phyloP scores from a whole-genome alignment of 2,113 vertebrate genomes.

The Clarias magur region DNA sequence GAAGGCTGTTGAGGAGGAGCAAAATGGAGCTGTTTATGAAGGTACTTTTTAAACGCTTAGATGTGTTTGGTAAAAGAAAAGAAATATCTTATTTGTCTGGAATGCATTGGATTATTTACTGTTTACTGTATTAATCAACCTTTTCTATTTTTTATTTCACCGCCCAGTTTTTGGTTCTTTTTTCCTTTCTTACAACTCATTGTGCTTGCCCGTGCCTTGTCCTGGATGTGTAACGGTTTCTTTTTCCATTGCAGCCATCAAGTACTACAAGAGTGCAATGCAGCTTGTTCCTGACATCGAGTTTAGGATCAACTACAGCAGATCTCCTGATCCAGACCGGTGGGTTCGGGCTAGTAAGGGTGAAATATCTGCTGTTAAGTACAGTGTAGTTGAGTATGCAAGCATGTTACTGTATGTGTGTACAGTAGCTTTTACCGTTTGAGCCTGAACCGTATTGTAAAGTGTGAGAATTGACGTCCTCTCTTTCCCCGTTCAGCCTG shows the following conservation, averaged over 20 bases:
- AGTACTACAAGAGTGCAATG: slow-evolving; percentile 98
- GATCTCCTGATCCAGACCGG: slow-evolving; percentile 84
- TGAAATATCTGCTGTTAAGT: background rate
- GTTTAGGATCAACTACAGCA: slow-evolving; percentile 93
- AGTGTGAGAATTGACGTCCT: background rate
- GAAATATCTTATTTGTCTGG: background rate
- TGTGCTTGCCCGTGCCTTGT: background rate
- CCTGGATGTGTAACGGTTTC: slow-evolving; percentile 21
- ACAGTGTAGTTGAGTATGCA: no score
- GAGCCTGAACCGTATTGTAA: background rate
- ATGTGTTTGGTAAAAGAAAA: background rate
- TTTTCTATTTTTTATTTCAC: background rate
- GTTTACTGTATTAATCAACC: background rate
- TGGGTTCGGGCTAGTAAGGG: slow-evolving; percentile 82
- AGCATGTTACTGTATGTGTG: background rate
- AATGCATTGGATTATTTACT: background rate
- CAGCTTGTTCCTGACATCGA: slow-evolving; percentile 98
- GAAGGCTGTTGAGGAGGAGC: slow-evolving; percentile 94
- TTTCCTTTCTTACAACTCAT: background rate
- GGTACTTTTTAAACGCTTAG: slow-evolving; percentile 68
- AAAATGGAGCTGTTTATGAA: slow-evolving; percentile 95
- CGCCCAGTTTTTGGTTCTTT: background rate
- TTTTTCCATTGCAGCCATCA: slow-evolving; percentile 85
- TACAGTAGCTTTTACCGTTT: background rate
- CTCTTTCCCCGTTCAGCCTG: slow-evolving; percentile 66